These are phyloP conservation scores for Brachionus koreanus DNA, from an alignment of 1,140 invertebrate genomes.

Conservation along the genomic window DNA sequence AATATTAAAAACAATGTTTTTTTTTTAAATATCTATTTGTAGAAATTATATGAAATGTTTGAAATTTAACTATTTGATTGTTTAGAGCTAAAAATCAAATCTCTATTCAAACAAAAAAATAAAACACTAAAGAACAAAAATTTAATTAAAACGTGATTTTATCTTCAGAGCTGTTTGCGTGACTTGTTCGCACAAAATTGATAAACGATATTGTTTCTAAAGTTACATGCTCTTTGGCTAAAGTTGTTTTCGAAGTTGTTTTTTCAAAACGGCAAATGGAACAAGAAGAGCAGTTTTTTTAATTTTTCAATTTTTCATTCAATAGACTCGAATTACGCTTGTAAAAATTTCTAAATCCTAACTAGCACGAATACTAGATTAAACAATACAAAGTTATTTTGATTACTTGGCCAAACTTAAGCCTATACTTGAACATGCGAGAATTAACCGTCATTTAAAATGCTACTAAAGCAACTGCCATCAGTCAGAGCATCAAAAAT, in stretches of 20 bases:
- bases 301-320: slow-evolving; percentile 31
- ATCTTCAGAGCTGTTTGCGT: not conserved
- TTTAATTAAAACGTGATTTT: slow-evolving; percentile 41
- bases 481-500: slow-evolving; percentile 40
- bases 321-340: slow-evolving; percentile 7
- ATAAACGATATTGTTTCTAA: slow-evolving; percentile 2
- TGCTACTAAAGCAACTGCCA: slow-evolving; percentile 13
- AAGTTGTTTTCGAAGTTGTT: slow-evolving; percentile 2
- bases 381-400: slow-evolving; percentile 11
- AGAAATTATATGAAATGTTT: not conserved
- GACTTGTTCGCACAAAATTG: not conserved
- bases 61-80: not conserved
- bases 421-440: not conserved
- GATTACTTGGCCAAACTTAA: not conserved
- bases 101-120: slow-evolving; percentile 12
- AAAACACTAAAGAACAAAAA: slow-evolving; percentile 8
- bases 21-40: not conserved
- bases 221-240: slow-evolving; percentile 8
- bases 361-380: slow-evolving; percentile 16
- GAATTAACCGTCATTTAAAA: not conserved
- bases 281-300: not conserved
- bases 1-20: no score
- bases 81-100: not conserved
- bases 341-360: not conserved
- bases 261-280: not conserved